Base-by-base conservation (phyloP, 2,113 vertebrate species). In the Lethenteron camtschaticum region DNA sequence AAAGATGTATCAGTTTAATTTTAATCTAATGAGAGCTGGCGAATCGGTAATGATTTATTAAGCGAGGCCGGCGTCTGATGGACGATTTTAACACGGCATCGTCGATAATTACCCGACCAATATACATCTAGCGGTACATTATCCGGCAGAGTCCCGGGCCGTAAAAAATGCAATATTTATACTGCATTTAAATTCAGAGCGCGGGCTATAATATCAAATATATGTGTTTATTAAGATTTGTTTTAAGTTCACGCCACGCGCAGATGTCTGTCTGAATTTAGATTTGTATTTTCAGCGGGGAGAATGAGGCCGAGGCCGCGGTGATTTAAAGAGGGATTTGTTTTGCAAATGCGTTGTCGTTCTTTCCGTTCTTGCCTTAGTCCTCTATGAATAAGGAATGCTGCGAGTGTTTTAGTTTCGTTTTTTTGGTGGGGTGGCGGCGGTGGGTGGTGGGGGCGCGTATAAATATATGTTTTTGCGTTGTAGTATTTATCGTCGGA, bases 101-200 rank as follows among this genome's bases (percentile, higher is more conserved):
- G 24, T 66, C 63, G 63, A 66, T 66, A 66, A 66, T 66, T 66
- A 24, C 63, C n/a, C n/a, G n/a, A 16, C 63, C n/a, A 24, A 66
- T 24, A 66, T 66, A n/a, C 63, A 66, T 66, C 63, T 66, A 16
- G 63, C 63, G 24, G 63, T 66, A 66, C 63, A 66, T 66, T 66
- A 66, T 66, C n/a, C 63, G 24, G 63, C 63, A 16, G 63, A 16
- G 24, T 16, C 24, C n/a, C 63, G 24, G 63, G 63, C 63, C n/a
- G 63, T n/a, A n/a, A 66, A 66, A 66, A n/a, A 66, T 66, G 63
- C 63, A 66, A 16, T 16, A 11, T 66, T 66, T 16, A 66, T 66
- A 66, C 24, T 24, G 63, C 24, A 66, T 66, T 66, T 16, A 24
- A 24, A 66, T 66, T 66, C 63, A 16, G 10, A 24, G 63, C 24